Base-by-base conservation (phyloP, 2,797 vertebrate genomes). In the Oryzias dopingdopingensis region DNA sequence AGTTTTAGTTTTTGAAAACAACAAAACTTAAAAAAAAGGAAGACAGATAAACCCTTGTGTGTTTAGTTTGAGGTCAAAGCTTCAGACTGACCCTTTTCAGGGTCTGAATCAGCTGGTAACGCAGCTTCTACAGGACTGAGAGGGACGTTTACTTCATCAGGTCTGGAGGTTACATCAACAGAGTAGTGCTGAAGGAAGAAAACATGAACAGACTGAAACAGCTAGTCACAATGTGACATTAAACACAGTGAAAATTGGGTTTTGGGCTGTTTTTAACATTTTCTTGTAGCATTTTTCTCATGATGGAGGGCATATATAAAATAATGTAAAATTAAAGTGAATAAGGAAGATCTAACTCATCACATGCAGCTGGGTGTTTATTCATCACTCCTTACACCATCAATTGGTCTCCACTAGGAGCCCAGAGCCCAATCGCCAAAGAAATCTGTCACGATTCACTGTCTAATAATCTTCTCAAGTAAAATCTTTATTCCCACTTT, bases 111-210 rank as follows among this genome's bases (percentile, higher is more conserved):
- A 42, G 7, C n/a, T 2, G 49, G 48, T 14, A 43, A 0, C 0
- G 81, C 83, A 6, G 62, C 72, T 0, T 87, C 84, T 18, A 85
- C 6, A 0, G 59, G 5, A 46, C 84, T 88, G 40, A 93, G 84
- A 26, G 90, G 92, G 58, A 92, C 76, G 23, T 82, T 76, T 26
- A 76, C 70, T 14, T 90, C 90, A 59, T 90, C 90, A 0, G 47
- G 72, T 68, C 82, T 85, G 41, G 62, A 44, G 1, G 40, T 45
- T 3, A 83, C 44, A 49, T 92, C 84, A 1, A 89, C 42, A 0
- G 87, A 86, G 52, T 86, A 76, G 16, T 51, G 82, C 91, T 92
- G 75, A 6, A 44, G 23, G 41, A 50, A 22, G 13, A 69, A 6
- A 16, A 3, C 5, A 47, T 29, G 49, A 24, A 66, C 2, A 61